Conservation (phyloP, 1,140 invertebrate species). For the Calycopis cecrops region DNA sequence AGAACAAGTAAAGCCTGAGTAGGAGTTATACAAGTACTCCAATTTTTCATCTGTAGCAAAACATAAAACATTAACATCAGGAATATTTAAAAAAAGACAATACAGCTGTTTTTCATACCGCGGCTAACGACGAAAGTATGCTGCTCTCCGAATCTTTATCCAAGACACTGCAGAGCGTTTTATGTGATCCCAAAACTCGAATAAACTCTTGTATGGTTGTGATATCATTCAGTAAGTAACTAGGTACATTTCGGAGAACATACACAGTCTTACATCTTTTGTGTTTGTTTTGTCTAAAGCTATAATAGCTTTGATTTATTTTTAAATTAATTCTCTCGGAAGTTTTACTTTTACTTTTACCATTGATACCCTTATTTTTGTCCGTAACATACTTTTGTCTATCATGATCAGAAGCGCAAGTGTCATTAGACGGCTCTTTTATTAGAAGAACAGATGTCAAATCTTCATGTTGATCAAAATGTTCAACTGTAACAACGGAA, state of each 20-base stretch:
- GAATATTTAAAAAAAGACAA: too few relatives aligned
- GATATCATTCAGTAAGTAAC: constrained; percentile 42
- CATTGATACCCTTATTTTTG: too few relatives aligned
- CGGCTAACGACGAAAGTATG: constrained; percentile 23
- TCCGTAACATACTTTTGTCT: too few relatives aligned
- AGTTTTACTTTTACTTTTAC: too few relatives aligned
- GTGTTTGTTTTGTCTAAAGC: constrained; percentile 18
- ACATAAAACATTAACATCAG: not conserved
- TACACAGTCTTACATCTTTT: constrained; percentile 56
- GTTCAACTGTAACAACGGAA: too few relatives aligned
- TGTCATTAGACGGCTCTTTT: too few relatives aligned
- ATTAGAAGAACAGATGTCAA: too few relatives aligned
- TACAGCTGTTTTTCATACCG: constrained; percentile 11
- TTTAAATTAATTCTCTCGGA: too few relatives aligned
- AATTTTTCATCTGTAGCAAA: constrained; percentile 51
- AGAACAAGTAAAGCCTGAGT: constrained; percentile 52
- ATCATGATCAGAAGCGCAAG: too few relatives aligned
- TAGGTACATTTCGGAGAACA: constrained; percentile 30
- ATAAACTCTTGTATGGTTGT: constrained; percentile 52
- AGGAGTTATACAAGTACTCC: constrained; percentile 48
- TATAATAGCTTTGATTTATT: too few relatives aligned
- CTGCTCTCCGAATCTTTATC: constrained; percentile 43
- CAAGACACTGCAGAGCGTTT: constrained; percentile 29
- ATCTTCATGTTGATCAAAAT: too few relatives aligned
- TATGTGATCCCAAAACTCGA: constrained; percentile 40